Percentiles rank a stretch among this genome's conserved stretches.
These are phyloP conservation scores for Strigamia crassipes DNA, from an alignment of 2,888 invertebrate species.

Conservation along the genomic window DNA sequence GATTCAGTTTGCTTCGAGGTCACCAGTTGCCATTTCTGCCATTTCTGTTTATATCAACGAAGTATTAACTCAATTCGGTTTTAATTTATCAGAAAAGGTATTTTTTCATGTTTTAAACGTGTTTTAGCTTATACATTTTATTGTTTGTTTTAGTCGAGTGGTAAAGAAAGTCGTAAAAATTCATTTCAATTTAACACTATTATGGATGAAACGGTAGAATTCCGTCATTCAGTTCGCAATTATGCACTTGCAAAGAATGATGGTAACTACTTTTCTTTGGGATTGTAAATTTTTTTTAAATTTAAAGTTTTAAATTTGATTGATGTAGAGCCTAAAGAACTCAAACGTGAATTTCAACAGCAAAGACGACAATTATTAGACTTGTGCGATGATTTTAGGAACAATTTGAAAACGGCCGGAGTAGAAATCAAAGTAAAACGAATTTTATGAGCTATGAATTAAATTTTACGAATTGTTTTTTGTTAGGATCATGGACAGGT, in stretches of 20 bases:
- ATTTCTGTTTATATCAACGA: neutral
- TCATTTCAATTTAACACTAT: too few species aligned
- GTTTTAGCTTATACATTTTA: too few species aligned
- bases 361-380: neutral
- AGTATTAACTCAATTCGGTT: neutral
- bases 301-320: too few species aligned
- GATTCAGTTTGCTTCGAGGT: neutral
- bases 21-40: constrained; percentile 16
- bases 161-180: too few species aligned
- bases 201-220: neutral
- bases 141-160: too few species aligned
- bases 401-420: neutral
- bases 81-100: neutral
- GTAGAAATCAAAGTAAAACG: neutral
- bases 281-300: too few species aligned
- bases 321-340: neutral
- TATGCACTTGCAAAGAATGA: constrained; percentile 21
- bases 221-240: constrained; percentile 4
- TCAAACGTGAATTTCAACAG: neutral
- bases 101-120: too few species aligned
- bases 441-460: neutral
- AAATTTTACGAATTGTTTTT: too few species aligned
- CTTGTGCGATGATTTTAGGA: neutral
- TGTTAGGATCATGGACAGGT: constrained; percentile 46
- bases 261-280: too few species aligned